Evolutionary conservation across 2,113 vertebrate species (phyloP), one percentile per base, ranked within the genome.

Genomic region (Melanerpes formicivorus): DNA sequence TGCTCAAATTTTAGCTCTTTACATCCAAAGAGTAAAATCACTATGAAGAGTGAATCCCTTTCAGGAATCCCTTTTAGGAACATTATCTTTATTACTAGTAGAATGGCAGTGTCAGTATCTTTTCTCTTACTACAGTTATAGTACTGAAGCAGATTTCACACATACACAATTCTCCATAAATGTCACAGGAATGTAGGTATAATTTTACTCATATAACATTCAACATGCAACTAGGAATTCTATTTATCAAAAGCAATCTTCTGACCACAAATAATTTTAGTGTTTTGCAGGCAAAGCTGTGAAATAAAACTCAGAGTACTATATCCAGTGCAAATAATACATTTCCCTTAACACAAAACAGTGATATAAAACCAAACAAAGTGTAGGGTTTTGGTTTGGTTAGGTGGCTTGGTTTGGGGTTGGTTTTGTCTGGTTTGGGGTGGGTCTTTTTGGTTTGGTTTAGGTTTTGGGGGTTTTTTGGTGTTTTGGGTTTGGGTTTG

Each of bases 341-440:
- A 46, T 66, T 42, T 37, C 7, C 8, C 25, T 58, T 70, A 64
- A 58, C 4, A 52, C 62, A 59, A 86, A 34, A 10, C 1, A 37
- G 4, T 44, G 5, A 21, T 34, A 60, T 30, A 37, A 52, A 80
- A 60, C 50, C 50, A 25, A 50, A 8, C 9, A 18, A 40, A 56
- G 2, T n/a, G 8, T 29, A 48, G 40, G 2, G 7, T 37, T 63
- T 15, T 5, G 2, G 1, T 0, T 26, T 55, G 17, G 50, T 52
- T 52, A 52, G 22, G 50, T 52, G 50, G 50, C 23, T 52, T 23
- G 50, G 50, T 50, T 50, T 50, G 21, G 21, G 21, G 21, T 50
- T 21, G 6, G 6, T 50, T 50, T 50, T 50, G 21, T 50, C 10
- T 25, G 50, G 50, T 50, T 50, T 50, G 21, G 10, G 48, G 21